These are phyloP conservation scores for Orthosia gracilis DNA, from an alignment of 2,888 invertebrate species.

Conservation along the genomic window DNA sequence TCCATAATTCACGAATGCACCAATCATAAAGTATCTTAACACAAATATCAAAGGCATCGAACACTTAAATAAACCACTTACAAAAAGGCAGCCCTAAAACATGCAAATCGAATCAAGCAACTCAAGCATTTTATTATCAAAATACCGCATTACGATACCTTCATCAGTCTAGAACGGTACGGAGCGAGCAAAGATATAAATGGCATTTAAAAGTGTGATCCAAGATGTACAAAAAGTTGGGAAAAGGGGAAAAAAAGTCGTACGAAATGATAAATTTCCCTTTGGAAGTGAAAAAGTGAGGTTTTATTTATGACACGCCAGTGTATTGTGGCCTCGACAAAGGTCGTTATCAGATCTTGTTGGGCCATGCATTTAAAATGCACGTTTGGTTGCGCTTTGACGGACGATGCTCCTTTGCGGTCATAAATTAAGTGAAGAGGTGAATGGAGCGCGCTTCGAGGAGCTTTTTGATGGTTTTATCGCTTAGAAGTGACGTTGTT, in stretches of 20 bases:
- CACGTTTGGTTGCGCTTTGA: slow-evolving; percentile 77
- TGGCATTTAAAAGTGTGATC: slow-evolving; percentile 90
- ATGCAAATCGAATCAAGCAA: slow-evolving; percentile 84
- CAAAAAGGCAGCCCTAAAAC: slow-evolving; percentile 74
- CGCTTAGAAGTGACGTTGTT: slow-evolving; percentile 17
- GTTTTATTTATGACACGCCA: slow-evolving; percentile 88
- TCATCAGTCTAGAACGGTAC: slow-evolving; percentile 85
- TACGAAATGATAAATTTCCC: slow-evolving; percentile 89
- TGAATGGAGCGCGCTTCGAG: slow-evolving; percentile 72
- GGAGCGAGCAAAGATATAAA: slow-evolving; percentile 87
- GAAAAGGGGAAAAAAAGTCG: slow-evolving; percentile 82
- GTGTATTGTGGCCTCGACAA: slow-evolving; percentile 81
- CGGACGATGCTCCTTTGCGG: slow-evolving; percentile 71
- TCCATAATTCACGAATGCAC: slow-evolving; percentile 17
- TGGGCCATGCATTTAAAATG: slow-evolving; percentile 81
- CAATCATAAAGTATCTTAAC: slow-evolving; percentile 49
- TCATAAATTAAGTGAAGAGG: slow-evolving; percentile 52
- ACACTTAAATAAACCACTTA: slow-evolving; percentile 66
- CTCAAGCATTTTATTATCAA: slow-evolving; percentile 87
- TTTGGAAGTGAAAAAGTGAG: slow-evolving; percentile 87
- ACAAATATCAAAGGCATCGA: slow-evolving; percentile 50
- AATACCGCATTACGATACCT: slow-evolving; percentile 87
- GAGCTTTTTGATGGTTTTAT: slow-evolving; percentile 67
- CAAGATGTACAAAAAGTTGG: slow-evolving; percentile 88
- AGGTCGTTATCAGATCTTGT: slow-evolving; percentile 86